Base-by-base conservation (phyloP, 2,797 vertebrate genomes). In the Sebastes trivittatus region DNA sequence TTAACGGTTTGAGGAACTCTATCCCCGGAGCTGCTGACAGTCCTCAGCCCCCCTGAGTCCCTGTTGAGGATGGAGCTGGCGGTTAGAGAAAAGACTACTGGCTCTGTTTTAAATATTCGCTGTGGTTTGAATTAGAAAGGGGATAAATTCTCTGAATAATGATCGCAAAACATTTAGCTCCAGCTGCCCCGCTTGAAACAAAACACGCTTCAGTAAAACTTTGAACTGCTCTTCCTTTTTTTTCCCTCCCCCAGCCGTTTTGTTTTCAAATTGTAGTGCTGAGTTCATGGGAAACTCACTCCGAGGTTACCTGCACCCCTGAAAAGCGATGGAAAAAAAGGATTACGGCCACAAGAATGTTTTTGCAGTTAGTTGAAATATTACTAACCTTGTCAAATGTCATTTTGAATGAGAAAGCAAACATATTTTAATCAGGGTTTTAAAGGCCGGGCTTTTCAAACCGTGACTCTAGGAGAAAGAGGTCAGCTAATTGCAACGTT, bases 321-420 rank as follows among this genome's bases (percentile, higher is more conserved):
- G 82, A 81, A 91, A 91, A 87, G 88, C 78, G 81, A 87, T 90
- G 93, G 85, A 89, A 90, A 90, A 93, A 89, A 88, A 72, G 78
- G 78, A 92, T 94, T 94, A 93, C 13, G 72, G 87, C 92, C 88
- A 68, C 82, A 85, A 92, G 94, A 95, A 95, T 96, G 95, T 96
- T 96, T 95, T 95, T 92, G 81, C 93, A 94, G 94, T 93, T 91
- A 87, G 87, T 85, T 95, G 93, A 96, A 96, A 96, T 95, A 95
- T 95, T 94, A 88, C 92, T 93, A 93, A 93, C 91, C 93, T 95
- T 96, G 88, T 94, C 95, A 96, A 94, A 90, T 93, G 94, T 92
- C 87, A 91, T 92, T 95, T 94, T 76, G 89, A 95, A 95, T 92
- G 85, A 95, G 92, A 95, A 92, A 68, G 87, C 92, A 94, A 93